These are phyloP conservation scores for Sinocyclocheilus anshuiensis DNA, from an alignment of 2,113 vertebrate genomes.

Conservation along the genomic window DNA sequence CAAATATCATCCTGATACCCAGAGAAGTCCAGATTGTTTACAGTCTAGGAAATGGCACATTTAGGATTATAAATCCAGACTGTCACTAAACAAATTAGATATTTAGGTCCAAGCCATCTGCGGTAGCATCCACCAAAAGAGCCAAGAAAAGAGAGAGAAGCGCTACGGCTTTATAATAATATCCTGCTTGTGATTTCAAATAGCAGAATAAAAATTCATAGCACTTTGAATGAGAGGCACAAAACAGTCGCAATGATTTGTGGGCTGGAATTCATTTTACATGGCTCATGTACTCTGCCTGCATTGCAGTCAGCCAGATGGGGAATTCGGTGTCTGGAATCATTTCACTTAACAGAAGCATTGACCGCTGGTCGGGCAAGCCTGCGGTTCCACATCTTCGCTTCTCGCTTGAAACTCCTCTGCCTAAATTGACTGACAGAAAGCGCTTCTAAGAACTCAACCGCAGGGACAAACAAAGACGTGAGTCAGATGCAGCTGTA, in stretches of 20 bases:
- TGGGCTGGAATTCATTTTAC: slow-evolving; percentile 7
- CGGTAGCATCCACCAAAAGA: background rate
- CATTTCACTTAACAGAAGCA: slow-evolving; percentile 26
- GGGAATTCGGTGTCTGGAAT: slow-evolving; percentile 17
- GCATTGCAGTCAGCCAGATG: slow-evolving; percentile 8
- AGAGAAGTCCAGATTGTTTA: slow-evolving; percentile 50
- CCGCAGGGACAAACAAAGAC: slow-evolving; percentile 27
- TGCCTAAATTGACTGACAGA: slow-evolving; percentile 11
- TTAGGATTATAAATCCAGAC: slow-evolving; percentile 62
- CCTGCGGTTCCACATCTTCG: background rate
- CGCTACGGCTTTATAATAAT: background rate
- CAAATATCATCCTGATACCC: slow-evolving; percentile 23
- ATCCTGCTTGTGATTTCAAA: slow-evolving; percentile 16
- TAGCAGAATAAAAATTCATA: slow-evolving; percentile 22
- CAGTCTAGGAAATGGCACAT: slow-evolving; percentile 39
- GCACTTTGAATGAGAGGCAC: background rate
- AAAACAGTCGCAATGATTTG: slow-evolving; percentile 22
- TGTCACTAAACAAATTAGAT: slow-evolving; percentile 62
- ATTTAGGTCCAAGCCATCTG: slow-evolving; percentile 45
- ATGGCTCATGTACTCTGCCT: slow-evolving; percentile 22
- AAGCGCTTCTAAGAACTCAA: slow-evolving; percentile 31
- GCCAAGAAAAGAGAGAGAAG: background rate
- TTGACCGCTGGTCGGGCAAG: slow-evolving; percentile 6
- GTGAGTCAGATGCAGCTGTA: slow-evolving; percentile 33
- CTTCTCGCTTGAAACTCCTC: background rate